Evolutionary conservation across 2,888 invertebrate species (phyloP).

Genomic region (Heliothis peltigera): DNA sequence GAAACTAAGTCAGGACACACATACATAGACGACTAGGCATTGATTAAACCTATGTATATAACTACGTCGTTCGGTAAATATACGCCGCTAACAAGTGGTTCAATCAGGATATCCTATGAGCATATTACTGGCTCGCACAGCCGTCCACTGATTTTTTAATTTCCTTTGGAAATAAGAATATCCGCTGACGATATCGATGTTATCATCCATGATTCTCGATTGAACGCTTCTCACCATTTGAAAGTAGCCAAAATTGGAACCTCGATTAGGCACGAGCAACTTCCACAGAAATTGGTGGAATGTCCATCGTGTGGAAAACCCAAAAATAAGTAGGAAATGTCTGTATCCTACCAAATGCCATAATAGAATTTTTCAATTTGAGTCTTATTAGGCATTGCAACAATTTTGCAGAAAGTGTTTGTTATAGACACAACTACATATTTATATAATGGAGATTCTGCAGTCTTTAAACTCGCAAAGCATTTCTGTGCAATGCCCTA

Average conservation of each 20-base stretch:
- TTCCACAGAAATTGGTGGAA: too few relatives aligned
- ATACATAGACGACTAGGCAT: not conserved
- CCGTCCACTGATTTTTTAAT: constrained; percentile 17
- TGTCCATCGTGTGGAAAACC: not conserved
- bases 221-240: constrained; percentile 18
- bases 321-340: not conserved
- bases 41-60: not conserved
- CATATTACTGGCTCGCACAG: constrained; percentile 13
- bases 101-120: constrained; percentile 19
- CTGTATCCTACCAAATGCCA: not conserved
- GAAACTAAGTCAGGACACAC: not conserved
- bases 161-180: constrained; percentile 39
- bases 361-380: not conserved
- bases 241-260: not conserved
- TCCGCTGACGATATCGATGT: constrained; percentile 15
- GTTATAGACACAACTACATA: not conserved
- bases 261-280: not conserved
- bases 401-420: not conserved
- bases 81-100: constrained; percentile 8
- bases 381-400: too few relatives aligned
- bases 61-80: constrained; percentile 2
- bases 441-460: not conserved
- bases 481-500: constrained; percentile 12
- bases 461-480: constrained; percentile 1
- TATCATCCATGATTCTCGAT: constrained; percentile 11